Evolutionary conservation across 2,113 vertebrate genomes (phyloP).

Genomic region (Toxostoma redivivum): DNA sequence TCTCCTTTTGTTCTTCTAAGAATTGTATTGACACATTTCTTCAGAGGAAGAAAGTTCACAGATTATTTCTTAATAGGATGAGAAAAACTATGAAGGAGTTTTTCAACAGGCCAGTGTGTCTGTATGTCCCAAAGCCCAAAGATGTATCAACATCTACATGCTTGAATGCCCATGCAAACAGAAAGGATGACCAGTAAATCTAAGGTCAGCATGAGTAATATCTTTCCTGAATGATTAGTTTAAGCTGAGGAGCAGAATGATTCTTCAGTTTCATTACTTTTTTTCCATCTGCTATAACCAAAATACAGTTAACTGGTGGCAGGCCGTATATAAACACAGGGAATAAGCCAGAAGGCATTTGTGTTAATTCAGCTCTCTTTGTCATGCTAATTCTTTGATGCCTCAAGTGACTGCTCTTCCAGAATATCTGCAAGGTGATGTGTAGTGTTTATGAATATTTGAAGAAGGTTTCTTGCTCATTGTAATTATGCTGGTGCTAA

Average conservation of each 20-base stretch:
- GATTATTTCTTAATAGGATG: not conserved
- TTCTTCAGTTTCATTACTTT: not conserved
- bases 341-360: not conserved
- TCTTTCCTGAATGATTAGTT: not conserved
- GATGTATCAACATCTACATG: not conserved
- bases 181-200: not conserved
- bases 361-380: not conserved
- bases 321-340: not conserved
- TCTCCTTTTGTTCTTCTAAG: not conserved
- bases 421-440: not conserved
- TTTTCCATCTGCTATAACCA: not conserved
- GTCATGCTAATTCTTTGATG: not conserved
- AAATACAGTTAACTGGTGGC: not conserved
- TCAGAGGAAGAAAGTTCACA: not conserved
- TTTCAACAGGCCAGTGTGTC: not conserved
- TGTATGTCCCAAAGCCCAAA: not conserved
- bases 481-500: not conserved
- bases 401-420: not conserved
- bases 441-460: slow-evolving; percentile 1
- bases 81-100: not conserved
- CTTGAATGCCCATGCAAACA: not conserved
- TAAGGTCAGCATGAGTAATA: not conserved
- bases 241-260: not conserved
- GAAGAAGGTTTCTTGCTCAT: not conserved
- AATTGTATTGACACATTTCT: not conserved